Evolutionary conservation across 2,113 vertebrate genomes (phyloP), one percentile per base, ranked within the genome.

Genomic region (Phaethornis superciliosus): DNA sequence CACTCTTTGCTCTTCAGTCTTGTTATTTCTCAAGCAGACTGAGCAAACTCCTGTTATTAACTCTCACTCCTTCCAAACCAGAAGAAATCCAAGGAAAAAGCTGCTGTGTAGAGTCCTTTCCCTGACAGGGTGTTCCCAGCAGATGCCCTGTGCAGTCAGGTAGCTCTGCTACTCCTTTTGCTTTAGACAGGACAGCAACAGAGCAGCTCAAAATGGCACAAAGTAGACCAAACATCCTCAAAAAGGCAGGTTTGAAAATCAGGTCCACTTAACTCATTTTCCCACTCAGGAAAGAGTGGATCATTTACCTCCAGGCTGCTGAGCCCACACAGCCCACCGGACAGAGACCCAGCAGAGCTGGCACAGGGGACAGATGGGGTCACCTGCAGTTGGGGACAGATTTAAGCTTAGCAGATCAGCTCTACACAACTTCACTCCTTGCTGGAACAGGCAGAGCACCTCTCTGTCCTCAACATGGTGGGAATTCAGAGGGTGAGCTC

Each of bases 141-240:
- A 67, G 0, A 1, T 0, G 6, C 10, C 13, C 32, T 55, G 0
- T 3, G 4, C 46, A 59, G 42, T 22, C 24, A 33, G 27, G 30
- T 35, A 65, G 28, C 35, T 64, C 46, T 47, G 42, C 40, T 67
- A 8, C 10, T 80, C 30, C 13, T 81, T 65, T n/a, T 62, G 46
- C 51, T 75, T 40, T 26, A 28, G 9, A 21, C 2, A 49, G 11
- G 15, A 60, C 75, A 27, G 26, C 49, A 84, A 68, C 3, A 35
- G 13, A 52, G 27, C n/a, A 74, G 27, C 33, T 37, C 6, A 22
- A 26, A 62, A 76, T 0, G 6, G 54, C 90, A 72, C 19, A 64
- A 55, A 72, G 60, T 0, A 52, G 24, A 40, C 3, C 32, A 68
- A 82, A 76, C 13, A 33, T 72, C 58, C 55, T 28, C 18, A 12